Evolutionary conservation across 2,888 invertebrate species (phyloP), one percentile per base, ranked within the genome.

Genomic region (Drosophila hamatofila): DNA sequence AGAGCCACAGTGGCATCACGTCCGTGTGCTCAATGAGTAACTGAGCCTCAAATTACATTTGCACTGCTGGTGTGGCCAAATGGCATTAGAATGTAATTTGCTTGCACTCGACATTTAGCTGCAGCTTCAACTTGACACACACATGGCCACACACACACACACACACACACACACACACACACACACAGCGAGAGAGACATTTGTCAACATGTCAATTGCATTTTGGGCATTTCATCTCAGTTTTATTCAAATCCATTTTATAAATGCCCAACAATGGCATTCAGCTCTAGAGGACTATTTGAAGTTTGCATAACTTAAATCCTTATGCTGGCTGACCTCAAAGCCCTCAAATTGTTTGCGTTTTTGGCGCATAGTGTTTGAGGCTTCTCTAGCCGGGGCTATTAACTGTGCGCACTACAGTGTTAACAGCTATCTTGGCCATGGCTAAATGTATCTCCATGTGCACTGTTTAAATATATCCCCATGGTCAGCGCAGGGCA

Each of bases 71-170:
- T 42, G 49, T 51, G 61, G 68, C 63, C 63, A 72, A 76, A 76
- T 76, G 69, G 42, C 63, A 76, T 72, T 77, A 55, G 63, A 61
- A 76, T 77, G 78, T 73, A 48, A 77, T 76, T 69, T 76, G 41
- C 69, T 21, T 48, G 56, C 59, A 65, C 52, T 57, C 39, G 52
- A 63, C 33, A 52, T 41, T 41, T 27, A 25, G 35, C 7, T 33
- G 33, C n/a, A 30, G 49, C 27, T 18, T 27, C 51, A 33, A 21
- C 21, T 18, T 2, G 18, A 33, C 51, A 51, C 51, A 30, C n/a
- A n/a, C n/a, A 27, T 33, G n/a, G n/a, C n/a, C 18, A 16, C 25
- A 16, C 25, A 48, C n/a, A 30, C 27, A 18, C 11, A 30, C 27
- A 30, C 18, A 48, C 25, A 57, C 23, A 44, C 44, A 44, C 14